Evolutionary conservation across 2,888 invertebrate genomes (phyloP), one percentile per base, ranked within the genome.

Genomic region (Cheilosia variabilis): DNA sequence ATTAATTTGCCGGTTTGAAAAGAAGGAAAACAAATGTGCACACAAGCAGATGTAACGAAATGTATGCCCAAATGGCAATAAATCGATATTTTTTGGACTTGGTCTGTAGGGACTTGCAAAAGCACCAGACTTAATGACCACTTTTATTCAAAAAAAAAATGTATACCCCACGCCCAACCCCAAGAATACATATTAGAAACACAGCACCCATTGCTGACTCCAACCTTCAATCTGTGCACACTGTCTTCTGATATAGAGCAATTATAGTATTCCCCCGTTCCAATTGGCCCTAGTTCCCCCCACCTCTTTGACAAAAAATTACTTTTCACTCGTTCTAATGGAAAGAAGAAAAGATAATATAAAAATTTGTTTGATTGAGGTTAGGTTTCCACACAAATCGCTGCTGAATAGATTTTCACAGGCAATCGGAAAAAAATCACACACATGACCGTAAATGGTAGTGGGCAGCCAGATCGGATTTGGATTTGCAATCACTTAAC

Each of bases 331-430:
- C 65, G 17, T 47, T 69, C 37, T 45, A 52, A 22, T 34, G 58
- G 58, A 82, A 77, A 66, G 53, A 50, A 78, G 71, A 82, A 72
- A 72, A 66, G 41, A 66, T 4, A 37, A 37, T 37, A 66, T 50
- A 22, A 52, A 62, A 55, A 43, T 79, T 84, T 84, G 84, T 84
- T 84, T 84, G 84, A 84, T 84, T 84, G 84, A 84, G 84, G 84
- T 84, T 84, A 84, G 65, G 84, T 79, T 71, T 60, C 7, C 37
- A 2, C 22, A 41, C 43, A 47, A 84, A 79, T 71, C 53, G 53
- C 57, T 79, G 69, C 66, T 71, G 75, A 80, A 79, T 71, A 60
- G 55, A 76, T 80, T 80, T 78, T 78, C 45, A 22, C 43, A 63
- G 50, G 15, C 24, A 68, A 78, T 50, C 34, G 58, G 52, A 50